These are phyloP conservation scores for Ophthalmolycus amberensis DNA, from an alignment of 2,113 vertebrate species.

Conservation along the genomic window DNA sequence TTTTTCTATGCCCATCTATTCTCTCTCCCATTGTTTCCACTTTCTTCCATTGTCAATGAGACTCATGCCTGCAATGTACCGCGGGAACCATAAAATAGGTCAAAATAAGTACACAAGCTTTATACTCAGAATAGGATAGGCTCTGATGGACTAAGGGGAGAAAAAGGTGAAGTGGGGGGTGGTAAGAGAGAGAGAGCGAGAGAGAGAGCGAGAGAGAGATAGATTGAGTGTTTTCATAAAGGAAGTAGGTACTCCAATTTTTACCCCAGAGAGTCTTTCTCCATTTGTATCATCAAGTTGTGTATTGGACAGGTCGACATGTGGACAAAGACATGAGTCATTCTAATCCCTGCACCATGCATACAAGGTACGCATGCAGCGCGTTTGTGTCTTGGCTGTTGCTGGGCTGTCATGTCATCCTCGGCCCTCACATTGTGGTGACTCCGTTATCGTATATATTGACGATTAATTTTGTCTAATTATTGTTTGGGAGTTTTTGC, in stretches of 20 bases:
- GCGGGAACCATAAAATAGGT: conserved; percentile 62
- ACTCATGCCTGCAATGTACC: conserved; percentile 68
- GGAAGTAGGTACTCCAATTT: neutral
- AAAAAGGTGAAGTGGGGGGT: conserved; percentile 22
- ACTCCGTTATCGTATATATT: neutral
- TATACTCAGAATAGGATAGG: conserved; percentile 32
- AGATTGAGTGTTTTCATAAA: neutral
- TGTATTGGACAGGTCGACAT: neutral
- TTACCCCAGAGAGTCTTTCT: neutral
- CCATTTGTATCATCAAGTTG: conserved; percentile 8
- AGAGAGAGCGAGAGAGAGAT: neutral
- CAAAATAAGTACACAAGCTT: conserved; percentile 62
- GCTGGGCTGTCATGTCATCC: neutral
- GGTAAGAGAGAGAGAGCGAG: neutral
- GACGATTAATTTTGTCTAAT: neutral
- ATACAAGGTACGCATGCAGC: conserved; percentile 10
- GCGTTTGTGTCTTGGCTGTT: neutral
- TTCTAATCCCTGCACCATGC: conserved; percentile 3
- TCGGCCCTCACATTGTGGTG: neutral
- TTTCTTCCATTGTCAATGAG: conserved; percentile 70
- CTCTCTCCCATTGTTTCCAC: conserved; percentile 27
- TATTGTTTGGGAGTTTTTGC: neutral
- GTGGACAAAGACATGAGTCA: conserved; percentile 29
- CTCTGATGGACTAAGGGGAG: conserved; percentile 42
- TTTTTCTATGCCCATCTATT: conserved; percentile 17